These are phyloP conservation scores for Mustela nigripes DNA, from an alignment of 2,113 vertebrate species.

Conservation along the genomic window DNA sequence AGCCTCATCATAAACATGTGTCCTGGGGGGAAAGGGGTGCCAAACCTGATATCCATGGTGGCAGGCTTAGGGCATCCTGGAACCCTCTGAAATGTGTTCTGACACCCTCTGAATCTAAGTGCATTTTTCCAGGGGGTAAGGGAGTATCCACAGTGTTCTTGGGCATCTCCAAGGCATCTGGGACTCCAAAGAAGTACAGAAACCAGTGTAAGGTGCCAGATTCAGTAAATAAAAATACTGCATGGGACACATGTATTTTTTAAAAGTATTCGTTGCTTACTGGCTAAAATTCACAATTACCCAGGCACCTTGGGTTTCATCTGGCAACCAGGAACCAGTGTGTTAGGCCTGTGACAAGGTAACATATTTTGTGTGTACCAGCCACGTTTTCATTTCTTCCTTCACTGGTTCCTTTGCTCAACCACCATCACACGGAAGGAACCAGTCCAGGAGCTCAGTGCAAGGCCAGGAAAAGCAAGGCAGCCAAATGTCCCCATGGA, in stretches of 20 bases:
- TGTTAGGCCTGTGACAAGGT: neutral
- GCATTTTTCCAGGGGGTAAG: neutral
- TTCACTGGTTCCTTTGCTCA: neutral
- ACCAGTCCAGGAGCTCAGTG: neutral
- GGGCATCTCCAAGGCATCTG: constrained; percentile 44
- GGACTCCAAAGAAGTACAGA: constrained; percentile 10
- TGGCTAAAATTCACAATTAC: neutral
- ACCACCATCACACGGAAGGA: neutral
- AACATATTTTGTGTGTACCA: neutral
- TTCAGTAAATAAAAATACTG: constrained; percentile 42
- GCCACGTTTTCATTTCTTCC: neutral
- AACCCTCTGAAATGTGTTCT: neutral
- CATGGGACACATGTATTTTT: neutral
- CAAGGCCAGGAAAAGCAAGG: neutral
- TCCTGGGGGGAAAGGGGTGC: neutral
- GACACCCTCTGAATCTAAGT: neutral
- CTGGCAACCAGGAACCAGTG: neutral
- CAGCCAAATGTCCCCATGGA: neutral
- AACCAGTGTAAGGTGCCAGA: neutral
- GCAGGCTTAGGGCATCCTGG: neutral
- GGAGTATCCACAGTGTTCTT: neutral
- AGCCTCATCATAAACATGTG: neutral
- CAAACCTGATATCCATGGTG: neutral
- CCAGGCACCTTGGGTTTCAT: neutral
- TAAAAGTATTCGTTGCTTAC: neutral